These are phyloP conservation scores for Poeciliopsis infans DNA, from an alignment of 2,797 vertebrate genomes.

Conservation along the genomic window DNA sequence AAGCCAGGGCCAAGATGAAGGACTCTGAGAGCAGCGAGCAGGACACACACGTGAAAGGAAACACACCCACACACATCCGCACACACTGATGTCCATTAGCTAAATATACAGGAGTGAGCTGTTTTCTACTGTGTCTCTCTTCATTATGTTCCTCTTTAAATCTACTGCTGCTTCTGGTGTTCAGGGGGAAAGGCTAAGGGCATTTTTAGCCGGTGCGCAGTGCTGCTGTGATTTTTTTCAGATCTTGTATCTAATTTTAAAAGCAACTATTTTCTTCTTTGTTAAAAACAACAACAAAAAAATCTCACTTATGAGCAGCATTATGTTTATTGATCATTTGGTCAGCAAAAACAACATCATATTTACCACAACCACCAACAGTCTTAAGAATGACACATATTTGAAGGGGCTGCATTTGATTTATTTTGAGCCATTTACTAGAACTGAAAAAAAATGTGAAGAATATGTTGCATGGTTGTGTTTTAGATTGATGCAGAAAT, in stretches of 20 bases:
- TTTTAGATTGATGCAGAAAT: not conserved
- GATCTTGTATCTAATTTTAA: not conserved
- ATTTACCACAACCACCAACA: not conserved
- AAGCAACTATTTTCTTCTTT: not conserved
- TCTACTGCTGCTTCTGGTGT: not conserved
- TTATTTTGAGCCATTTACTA: not conserved
- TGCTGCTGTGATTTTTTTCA: not conserved
- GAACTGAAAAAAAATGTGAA: not conserved
- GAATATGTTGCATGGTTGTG: too few relatives aligned
- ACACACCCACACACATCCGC: constrained; percentile 15
- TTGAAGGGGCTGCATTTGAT: not conserved
- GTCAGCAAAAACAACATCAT: not conserved
- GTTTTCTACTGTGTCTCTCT: constrained; percentile 50
- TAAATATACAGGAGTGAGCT: constrained; percentile 49
- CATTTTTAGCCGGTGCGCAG: not conserved
- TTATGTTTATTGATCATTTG: not conserved
- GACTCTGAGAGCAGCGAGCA: constrained; percentile 54
- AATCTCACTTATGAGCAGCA: not conserved
- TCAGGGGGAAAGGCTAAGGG: not conserved
- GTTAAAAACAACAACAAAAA: not conserved
- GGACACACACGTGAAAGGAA: constrained; percentile 29
- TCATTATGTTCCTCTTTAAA: constrained; percentile 55
- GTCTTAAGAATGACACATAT: not conserved
- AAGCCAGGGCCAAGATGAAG: constrained; percentile 68
- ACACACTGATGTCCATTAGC: constrained; percentile 55